Conservation (phyloP, 2,797 vertebrate species). For the Cottoperca gobio region DNA sequence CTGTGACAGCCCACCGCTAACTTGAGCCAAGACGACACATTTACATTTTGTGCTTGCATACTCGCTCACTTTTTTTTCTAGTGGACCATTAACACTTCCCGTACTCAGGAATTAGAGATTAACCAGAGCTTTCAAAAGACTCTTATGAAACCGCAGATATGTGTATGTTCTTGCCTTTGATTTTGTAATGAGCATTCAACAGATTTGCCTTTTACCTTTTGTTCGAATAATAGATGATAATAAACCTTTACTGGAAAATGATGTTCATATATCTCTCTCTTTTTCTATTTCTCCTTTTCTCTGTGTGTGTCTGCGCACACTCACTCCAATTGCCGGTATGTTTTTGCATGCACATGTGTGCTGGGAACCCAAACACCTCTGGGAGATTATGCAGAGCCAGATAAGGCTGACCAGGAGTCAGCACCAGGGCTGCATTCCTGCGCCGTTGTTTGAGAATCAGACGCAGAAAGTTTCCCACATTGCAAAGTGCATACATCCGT, state of each 20-base stretch:
- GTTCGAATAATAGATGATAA: constrained; percentile 8
- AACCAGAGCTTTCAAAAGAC: constrained; percentile 11
- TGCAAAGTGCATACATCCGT: constrained; percentile 44
- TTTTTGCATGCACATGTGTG: constrained; percentile 46
- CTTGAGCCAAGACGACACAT: constrained; percentile 18
- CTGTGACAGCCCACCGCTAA: constrained; percentile 3
- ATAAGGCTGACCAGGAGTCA: constrained; percentile 71
- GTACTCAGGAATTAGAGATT: constrained; percentile 23
- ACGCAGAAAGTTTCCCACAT: constrained; percentile 79
- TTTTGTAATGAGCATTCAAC: constrained; percentile 1
- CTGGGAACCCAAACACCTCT: constrained; percentile 71
- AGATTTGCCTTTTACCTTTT: not conserved
- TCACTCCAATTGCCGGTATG: constrained; percentile 13
- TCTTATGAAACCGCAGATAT: not conserved
- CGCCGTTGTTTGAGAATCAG: constrained; percentile 75
- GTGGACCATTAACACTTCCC: constrained; percentile 14
- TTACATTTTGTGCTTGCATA: constrained; percentile 19
- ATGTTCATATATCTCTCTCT: not conserved
- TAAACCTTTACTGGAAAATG: not conserved
- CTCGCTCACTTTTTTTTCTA: constrained; percentile 3
- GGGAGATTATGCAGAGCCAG: constrained; percentile 66
- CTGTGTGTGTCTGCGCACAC: not conserved
- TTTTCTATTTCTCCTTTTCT: not conserved
- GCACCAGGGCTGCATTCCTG: constrained; percentile 69
- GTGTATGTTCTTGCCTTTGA: constrained; percentile 3